Conservation (phyloP, 2,113 vertebrate species). For the Panurus biarmicus region DNA sequence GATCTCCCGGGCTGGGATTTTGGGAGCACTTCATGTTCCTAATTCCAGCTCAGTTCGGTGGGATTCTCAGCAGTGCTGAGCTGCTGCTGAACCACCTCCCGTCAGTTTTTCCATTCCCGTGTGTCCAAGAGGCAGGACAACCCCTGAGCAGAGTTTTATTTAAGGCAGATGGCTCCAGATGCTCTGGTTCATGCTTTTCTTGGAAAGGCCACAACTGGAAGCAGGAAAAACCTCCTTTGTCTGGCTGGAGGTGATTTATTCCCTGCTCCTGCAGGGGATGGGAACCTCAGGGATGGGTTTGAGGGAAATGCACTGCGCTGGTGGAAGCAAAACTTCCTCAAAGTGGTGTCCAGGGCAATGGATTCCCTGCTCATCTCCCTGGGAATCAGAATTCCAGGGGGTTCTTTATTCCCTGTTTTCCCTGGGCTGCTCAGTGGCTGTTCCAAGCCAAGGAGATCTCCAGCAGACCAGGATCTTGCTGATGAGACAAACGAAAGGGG, state of each 20-base stretch:
- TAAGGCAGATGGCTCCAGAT: conserved; percentile 4
- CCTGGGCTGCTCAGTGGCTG: background rate
- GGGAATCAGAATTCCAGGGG: background rate
- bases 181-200: background rate
- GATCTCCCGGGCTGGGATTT: background rate
- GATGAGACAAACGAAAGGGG: background rate
- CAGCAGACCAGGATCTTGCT: background rate
- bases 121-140: background rate
- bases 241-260: background rate
- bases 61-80: background rate
- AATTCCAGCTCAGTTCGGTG: background rate
- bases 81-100: background rate
- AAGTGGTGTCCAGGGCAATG: background rate
- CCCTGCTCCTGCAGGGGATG: background rate
- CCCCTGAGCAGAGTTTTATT: background rate
- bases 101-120: background rate
- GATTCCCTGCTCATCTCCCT: background rate
- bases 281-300: background rate
- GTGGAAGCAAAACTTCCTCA: background rate
- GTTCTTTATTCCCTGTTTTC: background rate
- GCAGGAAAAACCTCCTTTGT: background rate
- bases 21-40: background rate
- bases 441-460: background rate
- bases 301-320: background rate
- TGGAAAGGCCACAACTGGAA: background rate